Conservation (phyloP, 2,888 invertebrate species). For the Punctoribates punctum region DNA sequence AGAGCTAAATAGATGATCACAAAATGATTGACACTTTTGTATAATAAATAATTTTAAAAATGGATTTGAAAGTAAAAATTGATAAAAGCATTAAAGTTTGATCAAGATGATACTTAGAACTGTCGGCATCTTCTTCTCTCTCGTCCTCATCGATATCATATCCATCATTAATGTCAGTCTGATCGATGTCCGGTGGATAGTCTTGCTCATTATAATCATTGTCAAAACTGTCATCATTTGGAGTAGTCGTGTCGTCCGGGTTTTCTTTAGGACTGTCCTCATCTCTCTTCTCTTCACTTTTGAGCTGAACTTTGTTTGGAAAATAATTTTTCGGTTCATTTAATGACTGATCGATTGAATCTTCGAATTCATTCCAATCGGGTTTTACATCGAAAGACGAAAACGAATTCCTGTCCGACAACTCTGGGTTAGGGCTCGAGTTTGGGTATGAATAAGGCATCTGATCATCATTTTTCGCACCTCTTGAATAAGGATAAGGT, state of each 20-base stretch:
- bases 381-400: background rate
- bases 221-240: background rate
- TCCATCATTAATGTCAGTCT: background rate
- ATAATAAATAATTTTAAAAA: background rate
- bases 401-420: background rate
- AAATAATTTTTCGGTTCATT: background rate
- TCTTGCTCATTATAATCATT: background rate
- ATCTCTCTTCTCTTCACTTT: background rate
- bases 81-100: background rate
- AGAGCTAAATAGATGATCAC: too few species aligned
- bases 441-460: background rate
- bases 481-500: background rate
- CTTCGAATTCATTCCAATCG: background rate
- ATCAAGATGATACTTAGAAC: too few species aligned
- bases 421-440: too few species aligned
- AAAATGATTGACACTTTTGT: too few species aligned
- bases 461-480: background rate
- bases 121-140: background rate
- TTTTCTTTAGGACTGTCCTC: background rate
- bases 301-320: background rate
- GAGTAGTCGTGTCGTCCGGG: background rate
- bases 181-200: background rate
- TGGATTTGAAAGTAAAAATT: background rate
- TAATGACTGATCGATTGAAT: constrained; percentile 13
- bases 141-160: background rate